phyloP scores from a whole-genome alignment of 2,888 invertebrate species.

The Herminia tarsipennalis region DNA sequence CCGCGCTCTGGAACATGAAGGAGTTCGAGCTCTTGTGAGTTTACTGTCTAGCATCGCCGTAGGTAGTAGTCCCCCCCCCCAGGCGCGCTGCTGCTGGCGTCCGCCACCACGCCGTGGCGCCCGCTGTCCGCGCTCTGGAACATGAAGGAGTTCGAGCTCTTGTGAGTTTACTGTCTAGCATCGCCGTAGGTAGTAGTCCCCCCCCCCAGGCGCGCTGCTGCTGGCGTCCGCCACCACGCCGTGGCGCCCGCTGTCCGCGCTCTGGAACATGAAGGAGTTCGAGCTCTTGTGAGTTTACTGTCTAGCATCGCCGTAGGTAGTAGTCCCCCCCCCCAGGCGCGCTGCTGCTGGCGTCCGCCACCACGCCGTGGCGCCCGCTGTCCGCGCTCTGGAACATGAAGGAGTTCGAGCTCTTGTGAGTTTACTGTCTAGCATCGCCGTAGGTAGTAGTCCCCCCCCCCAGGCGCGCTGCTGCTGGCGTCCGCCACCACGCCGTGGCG shows the following conservation, averaged over 20 bases:
- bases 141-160: slow-evolving; percentile 87
- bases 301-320: too few relatives aligned
- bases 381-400: slow-evolving; percentile 93
- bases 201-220: too few relatives aligned
- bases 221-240: slow-evolving; percentile 95
- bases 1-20: slow-evolving; percentile 92
- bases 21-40: slow-evolving; percentile 87
- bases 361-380: slow-evolving; percentile 93
- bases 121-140: slow-evolving; percentile 94
- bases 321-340: too few relatives aligned
- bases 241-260: slow-evolving; percentile 92
- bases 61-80: too few relatives aligned
- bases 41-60: too few relatives aligned
- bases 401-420: slow-evolving; percentile 87
- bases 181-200: too few relatives aligned
- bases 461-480: too few relatives aligned
- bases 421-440: too few relatives aligned
- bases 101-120: slow-evolving; percentile 94
- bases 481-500: slow-evolving; percentile 95
- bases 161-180: too few relatives aligned
- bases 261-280: slow-evolving; percentile 91
- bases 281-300: slow-evolving; percentile 87
- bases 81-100: slow-evolving; percentile 94
- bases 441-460: too few relatives aligned
- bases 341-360: slow-evolving; percentile 94